phyloP scores from a whole-genome alignment of 64 coral and sea anemone genomes.

The Montipora sp. region DNA sequence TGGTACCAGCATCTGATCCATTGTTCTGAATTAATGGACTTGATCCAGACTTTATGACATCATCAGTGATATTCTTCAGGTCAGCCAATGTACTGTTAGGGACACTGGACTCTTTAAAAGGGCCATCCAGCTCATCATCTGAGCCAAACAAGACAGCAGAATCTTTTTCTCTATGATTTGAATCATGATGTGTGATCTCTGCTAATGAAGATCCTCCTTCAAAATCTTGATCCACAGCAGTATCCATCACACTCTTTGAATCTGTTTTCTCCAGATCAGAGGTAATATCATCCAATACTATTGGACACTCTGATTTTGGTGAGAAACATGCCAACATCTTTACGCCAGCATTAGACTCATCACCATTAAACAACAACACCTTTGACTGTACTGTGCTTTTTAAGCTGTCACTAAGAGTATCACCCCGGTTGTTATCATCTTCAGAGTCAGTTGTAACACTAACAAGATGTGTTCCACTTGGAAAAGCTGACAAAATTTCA shows the following conservation, averaged over 20 bases:
- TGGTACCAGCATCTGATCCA: neutral
- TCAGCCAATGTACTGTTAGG: neutral
- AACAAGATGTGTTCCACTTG: conserved; percentile 31
- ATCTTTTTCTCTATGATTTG: neutral
- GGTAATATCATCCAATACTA: conserved; percentile 3
- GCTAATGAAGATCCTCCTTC: neutral
- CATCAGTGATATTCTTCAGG: neutral
- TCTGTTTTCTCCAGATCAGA: neutral
- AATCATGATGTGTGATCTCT: neutral
- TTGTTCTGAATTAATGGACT: neutral
- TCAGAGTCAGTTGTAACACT: conserved; percentile 49
- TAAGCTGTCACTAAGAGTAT: neutral
- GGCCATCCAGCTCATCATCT: no score
- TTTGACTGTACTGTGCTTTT: neutral
- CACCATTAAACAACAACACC: neutral
- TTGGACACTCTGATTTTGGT: conserved; percentile 21
- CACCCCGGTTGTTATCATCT: conserved; percentile 32
- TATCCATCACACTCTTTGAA: neutral
- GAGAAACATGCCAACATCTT: conserved; percentile 17
- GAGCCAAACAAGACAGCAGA: neutral
- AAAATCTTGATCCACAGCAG: no score
- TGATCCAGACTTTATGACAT: neutral
- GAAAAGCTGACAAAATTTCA: conserved; percentile 39
- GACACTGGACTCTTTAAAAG: neutral
- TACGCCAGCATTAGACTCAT: neutral